These are phyloP conservation scores for Sceloporus undulatus DNA, from an alignment of 2,113 vertebrate genomes.

Conservation along the genomic window DNA sequence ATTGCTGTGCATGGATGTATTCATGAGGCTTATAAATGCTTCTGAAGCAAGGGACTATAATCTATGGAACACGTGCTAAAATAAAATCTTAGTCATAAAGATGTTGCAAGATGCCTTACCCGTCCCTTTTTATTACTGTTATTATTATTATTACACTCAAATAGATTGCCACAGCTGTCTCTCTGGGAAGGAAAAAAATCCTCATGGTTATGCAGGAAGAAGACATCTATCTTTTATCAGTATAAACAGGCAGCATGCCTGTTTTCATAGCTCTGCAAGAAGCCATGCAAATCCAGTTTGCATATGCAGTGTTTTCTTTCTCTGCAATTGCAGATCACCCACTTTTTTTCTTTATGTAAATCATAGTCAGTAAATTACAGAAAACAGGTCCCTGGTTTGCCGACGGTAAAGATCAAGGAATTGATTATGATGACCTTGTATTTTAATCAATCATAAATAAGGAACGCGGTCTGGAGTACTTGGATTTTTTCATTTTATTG, in stretches of 20 bases:
- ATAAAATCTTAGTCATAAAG: too few species aligned
- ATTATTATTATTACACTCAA: neutral
- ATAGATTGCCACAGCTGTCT: neutral
- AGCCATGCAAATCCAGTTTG: neutral
- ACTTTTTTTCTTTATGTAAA: neutral
- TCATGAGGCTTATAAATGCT: too few species aligned
- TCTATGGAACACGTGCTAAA: too few species aligned
- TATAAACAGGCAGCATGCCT: neutral
- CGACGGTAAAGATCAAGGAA: neutral
- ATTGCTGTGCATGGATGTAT: too few species aligned
- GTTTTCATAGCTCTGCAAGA: neutral
- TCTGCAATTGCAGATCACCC: neutral
- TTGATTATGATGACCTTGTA: neutral
- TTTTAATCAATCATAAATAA: neutral
- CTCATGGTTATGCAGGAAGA: too few species aligned
- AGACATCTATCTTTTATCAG: neutral
- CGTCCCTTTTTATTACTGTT: too few species aligned
- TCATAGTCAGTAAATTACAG: neutral
- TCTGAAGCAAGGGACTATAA: too few species aligned
- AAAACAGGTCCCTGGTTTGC: neutral
- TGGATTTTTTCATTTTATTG: neutral
- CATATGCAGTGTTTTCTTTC: accelerated
- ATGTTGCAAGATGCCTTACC: too few species aligned
- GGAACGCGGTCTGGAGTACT: neutral
- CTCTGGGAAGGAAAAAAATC: neutral